Conservation (phyloP, 2,113 vertebrate genomes). For the Sciurus niger region DNA sequence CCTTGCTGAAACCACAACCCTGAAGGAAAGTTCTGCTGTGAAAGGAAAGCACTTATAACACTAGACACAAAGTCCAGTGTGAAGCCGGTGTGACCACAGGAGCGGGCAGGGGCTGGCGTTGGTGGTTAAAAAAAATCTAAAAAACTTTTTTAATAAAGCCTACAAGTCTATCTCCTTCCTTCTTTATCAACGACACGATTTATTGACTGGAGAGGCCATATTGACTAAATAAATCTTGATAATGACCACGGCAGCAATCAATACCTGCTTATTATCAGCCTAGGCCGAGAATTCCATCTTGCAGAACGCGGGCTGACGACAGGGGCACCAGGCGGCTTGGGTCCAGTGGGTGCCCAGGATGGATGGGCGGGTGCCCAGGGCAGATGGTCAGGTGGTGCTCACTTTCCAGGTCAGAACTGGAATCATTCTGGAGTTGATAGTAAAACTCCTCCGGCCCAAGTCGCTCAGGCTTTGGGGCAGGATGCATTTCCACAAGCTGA, state of each 20-base stretch:
- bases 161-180: constrained; percentile 88
- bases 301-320: constrained; percentile 80
- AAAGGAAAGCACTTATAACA: constrained; percentile 9
- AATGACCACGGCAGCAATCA: constrained; percentile 89
- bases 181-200: constrained; percentile 90
- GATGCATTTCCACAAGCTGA: background rate
- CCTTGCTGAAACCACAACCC: background rate
- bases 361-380: constrained; percentile 39
- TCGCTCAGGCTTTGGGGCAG: background rate
- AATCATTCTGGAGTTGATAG: constrained; percentile 10
- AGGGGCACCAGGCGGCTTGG: constrained; percentile 73
- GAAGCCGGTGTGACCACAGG: background rate
- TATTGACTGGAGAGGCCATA: constrained; percentile 89
- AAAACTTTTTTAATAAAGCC: constrained; percentile 90
- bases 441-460: background rate
- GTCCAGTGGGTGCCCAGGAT: constrained; percentile 20
- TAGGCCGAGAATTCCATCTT: constrained; percentile 88
- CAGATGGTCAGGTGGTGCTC: background rate
- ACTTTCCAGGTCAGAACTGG: background rate
- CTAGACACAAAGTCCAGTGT: constrained; percentile 24
- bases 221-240: constrained; percentile 92
- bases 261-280: constrained; percentile 90
- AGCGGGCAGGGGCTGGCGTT: constrained; percentile 65
- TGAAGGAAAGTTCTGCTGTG: too few relatives aligned
- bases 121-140: constrained; percentile 80